Evolutionary conservation across 2,888 invertebrate genomes (phyloP), one percentile per base, ranked within the genome.

Genomic region (Drosophila sordidapex): DNA sequence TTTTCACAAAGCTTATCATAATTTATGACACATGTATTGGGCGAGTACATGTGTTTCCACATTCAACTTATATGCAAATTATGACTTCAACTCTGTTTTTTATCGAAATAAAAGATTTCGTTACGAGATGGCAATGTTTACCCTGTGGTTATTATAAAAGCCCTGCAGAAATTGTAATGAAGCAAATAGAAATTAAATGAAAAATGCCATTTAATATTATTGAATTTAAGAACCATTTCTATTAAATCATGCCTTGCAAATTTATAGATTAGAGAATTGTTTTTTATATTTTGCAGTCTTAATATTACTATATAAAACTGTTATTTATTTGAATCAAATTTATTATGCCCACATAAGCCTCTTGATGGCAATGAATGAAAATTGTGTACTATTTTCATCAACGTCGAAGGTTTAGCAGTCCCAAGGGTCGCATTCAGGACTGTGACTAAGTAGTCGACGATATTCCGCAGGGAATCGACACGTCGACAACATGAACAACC

Each of bases 1-100:
- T 57, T 27, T 49, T 49, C 40, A 8, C 29, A 21, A 52, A 77
- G 73, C 78, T 66, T 81, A 60, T 79, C 70, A 70, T 78, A 70
- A 79, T 78, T 79, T 78, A 80, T 74, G 75, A 58, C 65, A 62
- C 48, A 49, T 49, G 43, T 40, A 29, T 31, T 27, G 13, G 53
- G 36, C 35, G 29, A 67, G 35, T n/a, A 46, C 68, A 67, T 46
- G 53, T 54, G 54, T 36, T 27, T 15, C 31, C 69, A 67, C 31
- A 15, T 46, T 33, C 10, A 11, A 27, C 54, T 35, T n/a, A n/a
- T 54, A 36, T 25, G 36, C 54, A 54, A 25, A 46, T 46, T 15
- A 15, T 25, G 46, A 25, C 15, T 25, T 13, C 4, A 7, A 21
- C 46, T 21, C 21, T 4, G 7, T 46, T 46, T 46, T 25, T 25